Evolutionary conservation across 2,888 invertebrate genomes (phyloP).

Genomic region (Bombyx huttoni): DNA sequence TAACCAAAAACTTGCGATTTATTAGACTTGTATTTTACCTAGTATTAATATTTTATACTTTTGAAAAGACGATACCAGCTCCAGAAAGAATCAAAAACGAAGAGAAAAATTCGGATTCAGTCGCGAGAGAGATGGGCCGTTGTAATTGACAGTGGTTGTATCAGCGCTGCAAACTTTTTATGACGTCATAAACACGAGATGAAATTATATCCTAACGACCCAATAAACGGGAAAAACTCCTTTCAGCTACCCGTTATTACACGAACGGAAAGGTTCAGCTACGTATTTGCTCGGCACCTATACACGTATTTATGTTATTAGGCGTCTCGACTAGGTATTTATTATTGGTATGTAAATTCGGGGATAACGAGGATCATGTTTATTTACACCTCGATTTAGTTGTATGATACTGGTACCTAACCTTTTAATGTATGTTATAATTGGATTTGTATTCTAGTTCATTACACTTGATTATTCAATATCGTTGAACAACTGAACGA

Average conservation of each 20-base stretch:
- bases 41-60: too few species aligned
- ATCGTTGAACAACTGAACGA: slow-evolving; percentile 29
- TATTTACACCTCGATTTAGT: neutral
- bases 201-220: slow-evolving; percentile 68
- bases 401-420: neutral
- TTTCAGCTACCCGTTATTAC: slow-evolving; percentile 52
- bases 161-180: slow-evolving; percentile 63
- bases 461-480: slow-evolving; percentile 40
- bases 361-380: neutral
- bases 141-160: slow-evolving; percentile 58
- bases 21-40: too few species aligned
- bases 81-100: neutral
- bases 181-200: slow-evolving; percentile 64
- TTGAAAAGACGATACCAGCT: neutral
- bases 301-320: slow-evolving; percentile 35
- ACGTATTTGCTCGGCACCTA: slow-evolving; percentile 28
- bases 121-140: slow-evolving; percentile 17
- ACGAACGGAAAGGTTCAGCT: slow-evolving; percentile 42
- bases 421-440: slow-evolving; percentile 8
- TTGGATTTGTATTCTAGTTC: slow-evolving; percentile 35
- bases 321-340: slow-evolving; percentile 18
- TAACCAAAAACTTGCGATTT: too few species aligned
- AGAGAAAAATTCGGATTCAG: slow-evolving; percentile 5
- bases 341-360: neutral
- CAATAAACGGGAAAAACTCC: slow-evolving; percentile 64